These are phyloP conservation scores for Julus scanicus DNA, from an alignment of 2,888 invertebrate genomes.

Conservation along the genomic window DNA sequence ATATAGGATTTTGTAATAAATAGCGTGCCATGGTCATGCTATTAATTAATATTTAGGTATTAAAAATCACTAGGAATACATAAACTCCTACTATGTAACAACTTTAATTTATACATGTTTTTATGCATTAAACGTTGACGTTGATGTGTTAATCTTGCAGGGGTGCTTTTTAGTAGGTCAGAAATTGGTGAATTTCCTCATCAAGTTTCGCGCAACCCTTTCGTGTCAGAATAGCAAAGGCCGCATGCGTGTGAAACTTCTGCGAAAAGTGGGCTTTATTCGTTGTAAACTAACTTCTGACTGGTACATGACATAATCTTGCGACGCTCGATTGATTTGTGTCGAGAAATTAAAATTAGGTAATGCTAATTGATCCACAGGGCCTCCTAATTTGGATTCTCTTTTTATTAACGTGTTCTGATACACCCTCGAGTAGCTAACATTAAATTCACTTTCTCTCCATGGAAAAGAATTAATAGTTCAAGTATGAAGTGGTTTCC, in stretches of 20 bases:
- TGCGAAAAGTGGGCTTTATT: background rate
- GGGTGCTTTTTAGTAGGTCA: background rate
- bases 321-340: background rate
- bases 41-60: background rate
- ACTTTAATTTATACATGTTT: no score
- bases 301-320: background rate
- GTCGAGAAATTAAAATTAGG: no score
- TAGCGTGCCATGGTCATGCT: background rate
- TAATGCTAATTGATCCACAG: no score
- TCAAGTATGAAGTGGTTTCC: no score
- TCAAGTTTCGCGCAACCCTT: slow-evolving; percentile 9
- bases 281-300: background rate
- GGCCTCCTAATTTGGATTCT: no score
- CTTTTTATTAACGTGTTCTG: no score
- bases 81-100: no score
- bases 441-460: no score
- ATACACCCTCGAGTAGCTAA: no score
- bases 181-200: slow-evolving; percentile 10
- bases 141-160: background rate
- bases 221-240: background rate
- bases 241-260: background rate
- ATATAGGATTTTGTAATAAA: background rate
- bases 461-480: no score
- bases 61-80: no score
- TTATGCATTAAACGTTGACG: background rate